Percentiles rank a stretch among this genome's conserved stretches.
Conservation (phyloP, 2,888 invertebrate species). For the Cacoxenus indagator region DNA sequence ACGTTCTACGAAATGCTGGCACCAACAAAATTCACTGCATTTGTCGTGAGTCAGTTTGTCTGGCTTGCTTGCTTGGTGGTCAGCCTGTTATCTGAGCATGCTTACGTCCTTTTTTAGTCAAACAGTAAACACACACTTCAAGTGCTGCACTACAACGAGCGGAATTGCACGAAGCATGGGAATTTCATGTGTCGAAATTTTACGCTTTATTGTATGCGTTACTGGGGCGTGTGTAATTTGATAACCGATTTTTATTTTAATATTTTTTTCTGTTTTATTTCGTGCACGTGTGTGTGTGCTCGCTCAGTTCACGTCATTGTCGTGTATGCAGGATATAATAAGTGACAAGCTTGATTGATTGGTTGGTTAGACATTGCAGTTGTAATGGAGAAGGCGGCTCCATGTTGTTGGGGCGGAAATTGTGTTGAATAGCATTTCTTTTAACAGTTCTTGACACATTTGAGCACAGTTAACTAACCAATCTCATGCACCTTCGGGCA, state of each 20-base stretch:
- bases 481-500: too few species aligned
- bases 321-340: conserved; percentile 5
- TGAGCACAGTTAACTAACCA: too few species aligned
- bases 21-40: background rate
- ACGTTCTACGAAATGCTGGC: background rate
- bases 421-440: too few species aligned
- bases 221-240: background rate
- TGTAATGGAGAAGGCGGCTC: too few species aligned
- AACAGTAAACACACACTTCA: background rate
- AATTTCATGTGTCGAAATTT: background rate
- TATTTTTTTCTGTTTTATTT: background rate
- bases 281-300: background rate
- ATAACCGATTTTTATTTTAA: background rate
- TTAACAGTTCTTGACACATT: too few species aligned
- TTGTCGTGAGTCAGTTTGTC: background rate
- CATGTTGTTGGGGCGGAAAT: too few species aligned
- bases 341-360: conserved; percentile 9
- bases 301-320: too few species aligned
- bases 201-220: background rate
- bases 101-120: background rate
- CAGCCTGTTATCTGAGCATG: background rate
- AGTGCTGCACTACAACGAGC: background rate
- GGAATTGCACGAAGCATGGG: background rate
- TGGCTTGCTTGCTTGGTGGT: background rate
- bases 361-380: background rate